Evolutionary conservation across 2,797 vertebrate species (phyloP).

Genomic region (Coregonus suidteri): DNA sequence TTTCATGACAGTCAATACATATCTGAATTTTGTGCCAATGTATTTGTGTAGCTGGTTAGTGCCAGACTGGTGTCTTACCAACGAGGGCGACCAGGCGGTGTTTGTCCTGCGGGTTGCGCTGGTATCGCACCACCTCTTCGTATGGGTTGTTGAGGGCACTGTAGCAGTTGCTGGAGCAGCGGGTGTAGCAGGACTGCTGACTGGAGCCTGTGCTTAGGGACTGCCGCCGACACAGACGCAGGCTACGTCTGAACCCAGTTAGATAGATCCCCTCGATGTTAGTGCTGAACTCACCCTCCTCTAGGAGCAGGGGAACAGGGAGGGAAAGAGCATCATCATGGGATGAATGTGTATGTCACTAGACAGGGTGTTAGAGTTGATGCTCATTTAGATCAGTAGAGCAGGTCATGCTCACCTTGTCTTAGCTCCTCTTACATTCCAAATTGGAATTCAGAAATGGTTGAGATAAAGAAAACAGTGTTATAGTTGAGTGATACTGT

Average conservation of each 20-base stretch:
- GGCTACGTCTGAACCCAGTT: constrained; percentile 92
- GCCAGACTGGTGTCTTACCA: constrained; percentile 70
- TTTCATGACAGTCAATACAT: too few relatives aligned
- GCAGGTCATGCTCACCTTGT: constrained; percentile 80
- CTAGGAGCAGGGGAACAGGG: constrained; percentile 54
- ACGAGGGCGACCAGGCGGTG: constrained; percentile 85
- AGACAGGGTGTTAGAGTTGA: neutral
- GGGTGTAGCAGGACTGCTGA: constrained; percentile 64
- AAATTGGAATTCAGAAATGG: constrained; percentile 6
- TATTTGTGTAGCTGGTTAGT: too few relatives aligned
- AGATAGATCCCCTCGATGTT: constrained; percentile 71
- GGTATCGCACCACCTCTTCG: constrained; percentile 91
- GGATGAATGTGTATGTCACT: neutral
- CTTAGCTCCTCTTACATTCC: constrained; percentile 86
- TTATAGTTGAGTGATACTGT: constrained; percentile 8
- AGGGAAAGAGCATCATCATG: neutral
- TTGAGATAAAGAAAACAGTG: neutral
- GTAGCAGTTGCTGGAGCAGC: constrained; percentile 72
- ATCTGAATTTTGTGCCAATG: too few relatives aligned
- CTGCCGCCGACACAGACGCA: constrained; percentile 87
- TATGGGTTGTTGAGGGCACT: constrained; percentile 75
- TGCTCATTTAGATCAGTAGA: neutral
- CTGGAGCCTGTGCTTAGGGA: constrained; percentile 58
- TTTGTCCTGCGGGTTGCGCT: constrained; percentile 77
- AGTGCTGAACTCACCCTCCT: constrained; percentile 86